Evolutionary conservation across 2,888 invertebrate genomes (phyloP).

Genomic region (Cetonia aurata): DNA sequence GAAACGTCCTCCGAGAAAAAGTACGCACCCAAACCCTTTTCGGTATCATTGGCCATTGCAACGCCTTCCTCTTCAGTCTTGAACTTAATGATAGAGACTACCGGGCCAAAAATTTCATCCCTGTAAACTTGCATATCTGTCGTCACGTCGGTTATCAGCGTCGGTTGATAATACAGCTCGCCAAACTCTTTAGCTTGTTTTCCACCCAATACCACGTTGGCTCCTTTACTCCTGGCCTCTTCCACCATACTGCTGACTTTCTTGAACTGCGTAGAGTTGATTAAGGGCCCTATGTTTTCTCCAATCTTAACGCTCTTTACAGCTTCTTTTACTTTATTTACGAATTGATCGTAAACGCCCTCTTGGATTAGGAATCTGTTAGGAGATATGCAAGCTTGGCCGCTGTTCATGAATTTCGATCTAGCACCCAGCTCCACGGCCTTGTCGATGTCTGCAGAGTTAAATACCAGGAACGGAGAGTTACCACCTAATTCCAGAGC

Average conservation of each 20-base stretch:
- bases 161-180: constrained; percentile 88
- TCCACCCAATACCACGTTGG: constrained; percentile 83
- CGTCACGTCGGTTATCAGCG: constrained; percentile 84
- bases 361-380: constrained; percentile 76
- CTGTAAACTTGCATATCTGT: constrained; percentile 84
- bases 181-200: constrained; percentile 75
- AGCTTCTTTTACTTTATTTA: constrained; percentile 75
- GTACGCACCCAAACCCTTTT: constrained; percentile 93
- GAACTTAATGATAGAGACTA: constrained; percentile 88
- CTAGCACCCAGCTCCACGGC: constrained; percentile 90
- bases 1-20: constrained; percentile 90
- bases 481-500: constrained; percentile 97
- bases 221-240: constrained; percentile 91
- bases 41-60: constrained; percentile 83
- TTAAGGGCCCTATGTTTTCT: constrained; percentile 90
- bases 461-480: constrained; percentile 97
- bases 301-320: constrained; percentile 83
- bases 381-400: constrained; percentile 96
- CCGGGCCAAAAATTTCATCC: constrained; percentile 97
- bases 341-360: constrained; percentile 83
- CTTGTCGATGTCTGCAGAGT: constrained; percentile 87
- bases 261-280: constrained; percentile 86
- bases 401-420: constrained; percentile 95
- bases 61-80: constrained; percentile 90
- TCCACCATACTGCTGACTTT: constrained; percentile 86